These are phyloP conservation scores for Cosmia trapezina DNA, from an alignment of 2,888 invertebrate species.

Conservation along the genomic window DNA sequence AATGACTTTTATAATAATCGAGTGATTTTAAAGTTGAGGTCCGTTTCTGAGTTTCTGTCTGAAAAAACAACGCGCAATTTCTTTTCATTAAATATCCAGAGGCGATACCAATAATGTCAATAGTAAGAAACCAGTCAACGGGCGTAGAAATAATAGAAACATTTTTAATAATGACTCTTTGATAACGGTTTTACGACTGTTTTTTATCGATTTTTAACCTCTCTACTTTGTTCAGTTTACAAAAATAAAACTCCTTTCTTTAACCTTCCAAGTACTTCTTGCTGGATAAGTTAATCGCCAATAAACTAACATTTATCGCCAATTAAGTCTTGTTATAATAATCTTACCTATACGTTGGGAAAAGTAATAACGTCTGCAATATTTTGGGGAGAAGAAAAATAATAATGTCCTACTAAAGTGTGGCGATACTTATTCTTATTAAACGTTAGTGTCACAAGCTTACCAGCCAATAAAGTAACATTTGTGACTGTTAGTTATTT, in stretches of 20 bases:
- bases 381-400: slow-evolving; percentile 60
- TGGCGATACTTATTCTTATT: slow-evolving; percentile 45
- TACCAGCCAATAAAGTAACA: slow-evolving; percentile 71
- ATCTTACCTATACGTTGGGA: slow-evolving; percentile 18
- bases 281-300: slow-evolving; percentile 28
- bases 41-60: slow-evolving; percentile 45
- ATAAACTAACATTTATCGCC: slow-evolving; percentile 55
- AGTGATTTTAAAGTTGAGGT: not conserved
- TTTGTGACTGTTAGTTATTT: slow-evolving; percentile 65
- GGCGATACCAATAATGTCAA: slow-evolving; percentile 67
- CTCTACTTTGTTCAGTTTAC: not conserved
- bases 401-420: slow-evolving; percentile 50
- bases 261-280: slow-evolving; percentile 1
- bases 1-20: not conserved
- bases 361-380: slow-evolving; percentile 44
- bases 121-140: slow-evolving; percentile 62
- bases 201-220: slow-evolving; percentile 26
- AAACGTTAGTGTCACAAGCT: slow-evolving; percentile 72
- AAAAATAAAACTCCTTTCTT: slow-evolving; percentile 6
- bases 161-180: slow-evolving; percentile 62
- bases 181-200: slow-evolving; percentile 38
- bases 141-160: slow-evolving; percentile 67
- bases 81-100: slow-evolving; percentile 64
- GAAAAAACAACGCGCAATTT: slow-evolving; percentile 69
- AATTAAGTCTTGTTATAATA: slow-evolving; percentile 39